Base-by-base conservation (phyloP, 2,888 invertebrate species). In the Taphrorychus bicolor region DNA sequence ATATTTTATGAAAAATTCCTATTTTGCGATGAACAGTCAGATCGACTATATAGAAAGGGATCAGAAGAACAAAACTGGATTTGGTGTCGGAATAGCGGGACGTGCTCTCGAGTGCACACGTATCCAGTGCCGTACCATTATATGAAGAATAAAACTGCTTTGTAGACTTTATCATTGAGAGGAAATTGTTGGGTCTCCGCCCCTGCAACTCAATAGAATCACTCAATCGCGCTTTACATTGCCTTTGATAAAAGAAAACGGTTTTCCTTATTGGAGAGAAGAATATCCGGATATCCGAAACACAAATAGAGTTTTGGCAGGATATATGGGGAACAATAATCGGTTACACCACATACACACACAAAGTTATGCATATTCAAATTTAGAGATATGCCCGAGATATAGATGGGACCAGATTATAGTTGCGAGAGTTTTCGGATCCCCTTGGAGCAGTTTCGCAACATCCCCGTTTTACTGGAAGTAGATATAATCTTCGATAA, bases 201-300 rank as follows among this genome's bases (percentile, higher is more conserved):
- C 32, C 1, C 18, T 45, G 14, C 45, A 5, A 3, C 2, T 45
- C 45, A 14, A 45, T 45, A 7, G 18, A 14, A 17, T 45, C 45
- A 45, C 45, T 45, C 45, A 45, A 45, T 45, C 18, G 14, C 45
- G 45, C 32, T 32, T 32, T 45, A 45, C 45, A 45, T 14, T 45
- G 14, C 45, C 45, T 32, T 32, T 17, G 45, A 45, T 45, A 5
- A 45, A 17, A 45, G 45, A 45, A 45, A 45, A 45, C 45, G 17
- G 45, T 45, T 45, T 17, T 45, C 14, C 45, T 45, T 45, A 45
- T 45, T 45, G 45, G 45, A 14, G 14, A 45, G 17, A 45, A 17
- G 17, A 17, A 17, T 17, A 45, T 14, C 45, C 17, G 45, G 45
- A 45, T 16, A 45, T 45, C 17, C 17, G 16, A 14, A 45, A 45